Evolutionary conservation across 2,113 vertebrate genomes (phyloP).

Genomic region (Urocitellus parryii): DNA sequence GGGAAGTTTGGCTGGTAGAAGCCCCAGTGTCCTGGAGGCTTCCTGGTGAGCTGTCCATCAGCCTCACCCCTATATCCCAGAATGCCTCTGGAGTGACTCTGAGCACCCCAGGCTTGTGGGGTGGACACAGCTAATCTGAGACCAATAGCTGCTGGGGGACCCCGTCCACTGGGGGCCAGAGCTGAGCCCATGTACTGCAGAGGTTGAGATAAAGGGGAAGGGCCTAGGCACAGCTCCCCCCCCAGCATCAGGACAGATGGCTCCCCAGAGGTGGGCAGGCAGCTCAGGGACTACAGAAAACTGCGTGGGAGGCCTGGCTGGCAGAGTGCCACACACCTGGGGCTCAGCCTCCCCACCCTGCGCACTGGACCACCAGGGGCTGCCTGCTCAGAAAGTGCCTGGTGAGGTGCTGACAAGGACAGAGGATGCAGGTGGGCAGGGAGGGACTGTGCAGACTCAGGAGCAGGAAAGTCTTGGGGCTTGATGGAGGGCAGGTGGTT

Average conservation of each 20-base stretch:
- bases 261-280: background rate
- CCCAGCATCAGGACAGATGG: background rate
- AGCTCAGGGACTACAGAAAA: too few relatives aligned
- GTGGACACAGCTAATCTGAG: background rate
- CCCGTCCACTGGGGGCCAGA: background rate
- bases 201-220: background rate
- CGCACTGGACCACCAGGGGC: too few relatives aligned
- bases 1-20: background rate
- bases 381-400: background rate
- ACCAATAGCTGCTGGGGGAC: background rate
- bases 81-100: rapidly evolving
- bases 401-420: rapidly evolving
- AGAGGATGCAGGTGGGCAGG: rapidly evolving
- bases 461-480: rapidly evolving
- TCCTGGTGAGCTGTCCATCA: background rate
- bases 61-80: background rate
- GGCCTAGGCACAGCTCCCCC: background rate
- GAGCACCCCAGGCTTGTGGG: background rate
- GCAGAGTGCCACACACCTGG: rapidly evolving
- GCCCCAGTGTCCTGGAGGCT: background rate
- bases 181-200: background rate
- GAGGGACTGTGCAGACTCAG: background rate
- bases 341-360: rapidly evolving
- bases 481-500: rapidly evolving
- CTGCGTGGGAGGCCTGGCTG: background rate